Conservation (phyloP, 1,140 invertebrate genomes). For the Zeugodacus cucurbitae region DNA sequence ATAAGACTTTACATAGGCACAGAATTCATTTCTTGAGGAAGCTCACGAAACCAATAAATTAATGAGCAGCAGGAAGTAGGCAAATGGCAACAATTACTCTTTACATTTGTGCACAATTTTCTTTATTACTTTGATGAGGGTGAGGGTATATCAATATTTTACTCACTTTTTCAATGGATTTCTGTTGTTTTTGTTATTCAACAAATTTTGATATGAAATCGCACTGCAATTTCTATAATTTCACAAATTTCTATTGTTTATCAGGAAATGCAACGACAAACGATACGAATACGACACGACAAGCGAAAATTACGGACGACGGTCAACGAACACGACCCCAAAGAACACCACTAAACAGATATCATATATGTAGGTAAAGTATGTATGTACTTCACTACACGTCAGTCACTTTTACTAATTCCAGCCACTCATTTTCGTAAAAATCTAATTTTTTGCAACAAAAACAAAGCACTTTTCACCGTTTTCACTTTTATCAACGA, state of each 20-base stretch:
- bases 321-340: neutral
- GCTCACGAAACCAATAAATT: neutral
- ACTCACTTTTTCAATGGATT: neutral
- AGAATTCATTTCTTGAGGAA: neutral
- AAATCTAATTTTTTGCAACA: neutral
- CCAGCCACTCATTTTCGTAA: neutral
- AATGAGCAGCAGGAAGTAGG: neutral
- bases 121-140: neutral
- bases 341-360: neutral
- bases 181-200: neutral
- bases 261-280: slow-evolving; percentile 34
- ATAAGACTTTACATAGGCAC: neutral
- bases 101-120: neutral
- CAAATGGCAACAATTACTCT: neutral
- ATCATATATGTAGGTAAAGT: neutral
- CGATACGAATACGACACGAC: slow-evolving; percentile 25
- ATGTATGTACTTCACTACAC: slow-evolving; percentile 29
- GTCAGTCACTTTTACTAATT: neutral
- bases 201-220: neutral
- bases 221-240: slow-evolving; percentile 9
- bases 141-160: neutral
- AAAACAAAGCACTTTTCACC: neutral
- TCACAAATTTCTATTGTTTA: slow-evolving; percentile 35
- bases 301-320: neutral
- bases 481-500: neutral